Evolutionary conservation across 2,797 vertebrate species (phyloP), one percentile per base, ranked within the genome.

Genomic region (Coendou prehensilis): DNA sequence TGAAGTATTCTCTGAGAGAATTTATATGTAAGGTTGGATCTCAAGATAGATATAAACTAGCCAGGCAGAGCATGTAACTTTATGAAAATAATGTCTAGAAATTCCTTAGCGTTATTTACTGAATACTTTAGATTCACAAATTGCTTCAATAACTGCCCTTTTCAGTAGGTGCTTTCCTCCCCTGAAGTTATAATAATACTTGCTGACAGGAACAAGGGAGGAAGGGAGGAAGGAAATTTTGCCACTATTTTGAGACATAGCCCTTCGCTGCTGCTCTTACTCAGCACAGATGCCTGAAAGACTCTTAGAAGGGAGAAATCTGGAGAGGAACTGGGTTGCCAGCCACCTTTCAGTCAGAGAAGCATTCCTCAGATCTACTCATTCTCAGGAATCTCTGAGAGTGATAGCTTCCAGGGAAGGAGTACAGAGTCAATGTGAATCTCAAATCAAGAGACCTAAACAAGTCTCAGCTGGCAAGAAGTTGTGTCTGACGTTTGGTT

Each of bases 91-190:
- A 6, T 22, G 78, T 56, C 61, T 71, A 84, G 63, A 67, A 71
- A 63, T 57, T 69, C 56, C 71, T 83, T 87, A 30, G 45, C n/a
- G 78, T 81, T 87, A 87, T 61, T 83, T 71, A 71, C n/a, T 73
- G n/a, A 91, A 17, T 28, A 79, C 63, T 33, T 92, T 30, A 50
- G 41, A 71, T 50, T 84, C 56, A 79, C n/a, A 57, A 50, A 92
- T 78, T 56, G 54, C 50, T 92, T 88, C 23, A 30, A 26, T 37
- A 78, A 69, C 61, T 87, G 18, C 41, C 33, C 78, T 91, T 71
- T 88, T 61, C 11, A 6, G 50, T 41, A 37, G 61, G 30, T 57
- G 17, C 23, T 57, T 41, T 57, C 71, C 50, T 47, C n/a, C 5
- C 73, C 37, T 23, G 45, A 54, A 67, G n/a, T 83, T 78, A 45